phyloP scores from a whole-genome alignment of 2,888 invertebrate genomes.

The Tuta absoluta region DNA sequence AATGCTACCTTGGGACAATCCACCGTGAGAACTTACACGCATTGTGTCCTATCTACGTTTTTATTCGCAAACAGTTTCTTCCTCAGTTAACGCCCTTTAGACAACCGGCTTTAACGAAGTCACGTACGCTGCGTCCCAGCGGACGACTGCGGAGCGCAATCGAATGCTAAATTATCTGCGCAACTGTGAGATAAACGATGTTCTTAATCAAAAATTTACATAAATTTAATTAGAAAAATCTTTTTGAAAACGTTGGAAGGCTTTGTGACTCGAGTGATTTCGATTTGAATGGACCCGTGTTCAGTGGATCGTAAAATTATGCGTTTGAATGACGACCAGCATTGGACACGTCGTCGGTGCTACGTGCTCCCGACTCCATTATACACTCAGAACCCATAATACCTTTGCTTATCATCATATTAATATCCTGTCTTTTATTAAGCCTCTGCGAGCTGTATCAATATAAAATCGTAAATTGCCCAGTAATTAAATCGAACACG shows the following conservation, averaged over 20 bases:
- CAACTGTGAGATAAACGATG: constrained; percentile 30
- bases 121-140: constrained; percentile 39
- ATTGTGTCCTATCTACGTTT: constrained; percentile 47
- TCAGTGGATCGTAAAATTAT: constrained; percentile 59
- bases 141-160: constrained; percentile 37
- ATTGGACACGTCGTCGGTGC: constrained; percentile 37
- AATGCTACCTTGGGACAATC: constrained; percentile 67
- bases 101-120: constrained; percentile 29
- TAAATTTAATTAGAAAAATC: constrained; percentile 32
- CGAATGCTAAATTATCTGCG: constrained; percentile 38
- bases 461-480: neutral
- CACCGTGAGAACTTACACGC: constrained; percentile 65
- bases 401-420: constrained; percentile 38
- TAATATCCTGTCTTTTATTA: constrained; percentile 49
- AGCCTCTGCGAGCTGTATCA: constrained; percentile 18
- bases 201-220: constrained; percentile 30
- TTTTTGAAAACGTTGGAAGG: constrained; percentile 23
- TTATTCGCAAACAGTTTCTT: constrained; percentile 27
- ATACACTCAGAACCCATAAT: constrained; percentile 49
- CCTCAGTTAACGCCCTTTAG: constrained; percentile 24
- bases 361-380: constrained; percentile 47
- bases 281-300: constrained; percentile 45
- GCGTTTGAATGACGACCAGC: constrained; percentile 47
- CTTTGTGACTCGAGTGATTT: constrained; percentile 31
- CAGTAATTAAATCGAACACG: constrained; percentile 5